A percentile compares a stretch with the other conserved stretches of the same genome.
phyloP scores from a whole-genome alignment of 2,113 vertebrate species.

The Pedetes capensis region DNA sequence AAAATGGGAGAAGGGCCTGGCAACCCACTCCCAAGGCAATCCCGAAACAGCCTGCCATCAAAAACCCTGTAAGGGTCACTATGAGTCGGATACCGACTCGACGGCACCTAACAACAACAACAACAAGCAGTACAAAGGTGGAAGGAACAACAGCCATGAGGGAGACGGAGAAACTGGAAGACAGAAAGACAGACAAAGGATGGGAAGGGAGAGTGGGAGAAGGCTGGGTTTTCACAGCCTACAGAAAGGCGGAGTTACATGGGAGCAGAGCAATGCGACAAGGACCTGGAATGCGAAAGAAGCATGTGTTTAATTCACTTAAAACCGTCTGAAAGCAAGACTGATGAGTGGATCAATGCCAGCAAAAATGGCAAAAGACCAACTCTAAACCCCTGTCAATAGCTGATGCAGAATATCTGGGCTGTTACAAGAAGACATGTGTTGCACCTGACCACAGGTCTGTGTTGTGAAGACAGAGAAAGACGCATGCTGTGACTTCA shows the following conservation, averaged over 20 bases:
- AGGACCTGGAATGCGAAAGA: background rate
- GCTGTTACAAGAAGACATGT: background rate
- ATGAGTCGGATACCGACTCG: no score
- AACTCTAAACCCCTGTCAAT: background rate
- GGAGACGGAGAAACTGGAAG: rapidly evolving
- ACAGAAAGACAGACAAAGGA: background rate
- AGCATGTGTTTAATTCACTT: background rate
- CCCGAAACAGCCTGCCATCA: no score
- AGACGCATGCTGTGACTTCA: background rate
- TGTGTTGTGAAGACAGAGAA: background rate
- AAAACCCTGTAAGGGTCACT: no score
- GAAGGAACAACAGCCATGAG: rapidly evolving
- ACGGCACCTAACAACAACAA: no score
- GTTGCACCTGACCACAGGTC: background rate
- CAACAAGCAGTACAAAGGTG: no score
- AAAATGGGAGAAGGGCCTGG: no score
- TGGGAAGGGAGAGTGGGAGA: rapidly evolving
- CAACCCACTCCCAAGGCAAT: no score
- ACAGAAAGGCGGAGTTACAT: background rate
- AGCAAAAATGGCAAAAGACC: background rate
- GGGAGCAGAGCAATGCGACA: background rate
- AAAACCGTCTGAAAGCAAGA: background rate
- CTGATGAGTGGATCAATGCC: background rate
- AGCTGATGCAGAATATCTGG: background rate
- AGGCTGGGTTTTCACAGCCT: rapidly evolving